A percentile compares a stretch with the other conserved stretches of the same genome.
Evolutionary conservation across 1,140 invertebrate genomes (phyloP).

Genomic region (Ceratoteleas bidentatus): DNA sequence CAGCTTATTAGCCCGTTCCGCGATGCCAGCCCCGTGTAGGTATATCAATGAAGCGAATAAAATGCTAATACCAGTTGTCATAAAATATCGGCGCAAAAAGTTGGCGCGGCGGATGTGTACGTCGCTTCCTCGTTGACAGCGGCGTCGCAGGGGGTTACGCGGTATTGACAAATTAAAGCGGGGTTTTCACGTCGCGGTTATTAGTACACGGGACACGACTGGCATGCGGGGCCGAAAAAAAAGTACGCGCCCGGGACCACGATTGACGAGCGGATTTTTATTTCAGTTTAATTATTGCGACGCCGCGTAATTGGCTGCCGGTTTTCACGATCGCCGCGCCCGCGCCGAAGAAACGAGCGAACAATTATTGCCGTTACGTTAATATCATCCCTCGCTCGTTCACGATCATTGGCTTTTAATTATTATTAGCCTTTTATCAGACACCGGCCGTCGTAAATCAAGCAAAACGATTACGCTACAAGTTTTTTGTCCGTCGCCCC

Average conservation of each 20-base stretch:
- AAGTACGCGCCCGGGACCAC: constrained; percentile 14
- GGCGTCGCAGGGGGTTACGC: constrained; percentile 48
- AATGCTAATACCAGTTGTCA: constrained; percentile 58
- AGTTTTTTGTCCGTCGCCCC: constrained; percentile 47
- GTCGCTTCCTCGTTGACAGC: constrained; percentile 55
- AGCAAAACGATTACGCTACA: constrained; percentile 56
- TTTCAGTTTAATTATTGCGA: constrained; percentile 70
- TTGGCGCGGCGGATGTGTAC: constrained; percentile 19
- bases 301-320: constrained; percentile 65
- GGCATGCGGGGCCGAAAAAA: constrained; percentile 53
- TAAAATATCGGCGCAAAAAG: constrained; percentile 56
- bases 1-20: constrained; percentile 27
- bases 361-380: constrained; percentile 60
- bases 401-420: constrained; percentile 61
- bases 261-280: constrained; percentile 68
- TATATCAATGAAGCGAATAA: constrained; percentile 54
- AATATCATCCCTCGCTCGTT: constrained; percentile 62
- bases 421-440: constrained; percentile 64
- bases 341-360: constrained; percentile 46
- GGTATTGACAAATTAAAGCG: constrained; percentile 69
- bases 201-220: constrained; percentile 63
- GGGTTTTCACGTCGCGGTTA: constrained; percentile 66
- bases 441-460: constrained; percentile 54
- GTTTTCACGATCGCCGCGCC: constrained; percentile 53
- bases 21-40: constrained; percentile 14